Conservation (phyloP, 2,888 invertebrate species). For the Slavum lentiscoides region DNA sequence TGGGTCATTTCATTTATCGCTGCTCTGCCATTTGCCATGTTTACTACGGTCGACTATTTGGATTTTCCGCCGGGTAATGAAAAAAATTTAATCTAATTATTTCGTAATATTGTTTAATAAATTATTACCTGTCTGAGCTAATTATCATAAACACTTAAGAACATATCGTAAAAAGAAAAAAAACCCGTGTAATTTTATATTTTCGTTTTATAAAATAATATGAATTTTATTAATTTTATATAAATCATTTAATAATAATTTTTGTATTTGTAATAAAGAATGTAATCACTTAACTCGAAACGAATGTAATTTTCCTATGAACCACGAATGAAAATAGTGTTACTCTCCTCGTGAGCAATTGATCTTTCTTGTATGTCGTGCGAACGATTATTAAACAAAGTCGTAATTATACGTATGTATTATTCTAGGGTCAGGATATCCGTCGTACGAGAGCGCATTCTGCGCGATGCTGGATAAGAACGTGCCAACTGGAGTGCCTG, state of each 20-base stretch:
- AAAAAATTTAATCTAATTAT: not conserved
- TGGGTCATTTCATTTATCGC: conserved; percentile 77
- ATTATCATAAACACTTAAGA: not conserved
- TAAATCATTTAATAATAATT: not conserved
- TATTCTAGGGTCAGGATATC: conserved; percentile 61
- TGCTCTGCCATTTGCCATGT: conserved; percentile 77
- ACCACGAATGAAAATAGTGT: too few relatives aligned
- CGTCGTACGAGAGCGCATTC: conserved; percentile 76
- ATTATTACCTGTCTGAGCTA: too few relatives aligned
- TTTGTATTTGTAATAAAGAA: not conserved
- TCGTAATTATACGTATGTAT: not conserved
- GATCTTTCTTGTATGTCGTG: too few relatives aligned
- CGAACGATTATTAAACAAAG: too few relatives aligned
- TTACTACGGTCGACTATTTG: conserved; percentile 75
- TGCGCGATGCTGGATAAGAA: conserved; percentile 73
- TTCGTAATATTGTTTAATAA: too few relatives aligned
- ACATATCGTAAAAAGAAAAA: not conserved
- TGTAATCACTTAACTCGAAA: not conserved
- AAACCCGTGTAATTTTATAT: not conserved
- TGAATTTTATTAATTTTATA: not conserved
- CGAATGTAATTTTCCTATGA: not conserved
- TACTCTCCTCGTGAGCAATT: too few relatives aligned
- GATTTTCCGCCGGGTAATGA: conserved; percentile 70
- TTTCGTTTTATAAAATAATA: not conserved
- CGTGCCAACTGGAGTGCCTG: conserved; percentile 65